These are phyloP conservation scores for Pogona vitticeps DNA, from an alignment of 2,113 vertebrate species.

Conservation along the genomic window DNA sequence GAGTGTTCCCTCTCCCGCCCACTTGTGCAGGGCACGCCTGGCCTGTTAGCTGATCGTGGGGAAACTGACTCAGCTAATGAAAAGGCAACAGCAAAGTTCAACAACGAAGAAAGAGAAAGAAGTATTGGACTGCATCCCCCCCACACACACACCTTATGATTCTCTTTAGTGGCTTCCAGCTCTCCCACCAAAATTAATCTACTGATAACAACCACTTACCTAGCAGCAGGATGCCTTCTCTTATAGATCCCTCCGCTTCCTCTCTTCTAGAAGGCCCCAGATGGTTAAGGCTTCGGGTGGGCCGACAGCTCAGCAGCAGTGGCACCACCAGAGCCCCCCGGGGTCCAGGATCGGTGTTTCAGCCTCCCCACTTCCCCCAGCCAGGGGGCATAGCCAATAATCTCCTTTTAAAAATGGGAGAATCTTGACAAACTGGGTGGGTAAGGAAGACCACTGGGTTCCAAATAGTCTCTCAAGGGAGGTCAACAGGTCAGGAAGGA, in stretches of 20 bases:
- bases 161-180: not conserved
- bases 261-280: not conserved
- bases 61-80: not conserved
- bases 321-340: not conserved
- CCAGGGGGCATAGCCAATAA: constrained; percentile 19
- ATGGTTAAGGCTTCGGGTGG: not conserved
- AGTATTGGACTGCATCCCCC: no score
- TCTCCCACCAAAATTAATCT: not conserved
- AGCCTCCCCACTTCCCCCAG: constrained; percentile 24
- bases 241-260: not conserved
- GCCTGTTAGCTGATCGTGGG: not conserved
- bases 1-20: not conserved
- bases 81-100: not conserved
- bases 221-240: not conserved
- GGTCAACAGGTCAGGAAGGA: not conserved
- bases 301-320: not conserved
- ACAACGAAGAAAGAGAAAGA: not conserved
- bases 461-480: not conserved
- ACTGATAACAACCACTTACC: constrained; percentile 1
- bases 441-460: not conserved
- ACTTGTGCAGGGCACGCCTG: not conserved
- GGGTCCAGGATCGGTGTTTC: not conserved
- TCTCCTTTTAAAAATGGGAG: not conserved
- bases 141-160: not conserved
- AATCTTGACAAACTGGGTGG: not conserved